Evolutionary conservation across 2,888 invertebrate genomes (phyloP).

Genomic region (Philereme transversata): DNA sequence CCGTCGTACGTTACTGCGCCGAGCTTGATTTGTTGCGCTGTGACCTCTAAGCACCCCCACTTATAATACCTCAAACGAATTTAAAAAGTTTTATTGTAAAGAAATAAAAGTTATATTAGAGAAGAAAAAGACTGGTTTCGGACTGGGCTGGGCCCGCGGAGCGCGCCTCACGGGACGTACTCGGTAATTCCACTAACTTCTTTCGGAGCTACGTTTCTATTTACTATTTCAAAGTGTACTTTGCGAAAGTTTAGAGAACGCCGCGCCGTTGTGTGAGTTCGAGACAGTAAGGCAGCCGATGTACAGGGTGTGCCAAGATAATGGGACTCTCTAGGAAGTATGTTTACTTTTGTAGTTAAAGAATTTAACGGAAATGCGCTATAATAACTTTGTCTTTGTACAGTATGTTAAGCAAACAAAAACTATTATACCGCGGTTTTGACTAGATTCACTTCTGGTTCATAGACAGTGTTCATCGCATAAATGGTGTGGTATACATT

Average conservation of each 20-base stretch:
- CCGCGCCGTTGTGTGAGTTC: constrained; percentile 17
- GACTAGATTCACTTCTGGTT: too few species aligned
- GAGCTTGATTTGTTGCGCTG: constrained; percentile 26
- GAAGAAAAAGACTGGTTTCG: constrained; percentile 7
- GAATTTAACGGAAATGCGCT: too few species aligned
- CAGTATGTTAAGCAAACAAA: too few species aligned
- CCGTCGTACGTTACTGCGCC: constrained; percentile 15
- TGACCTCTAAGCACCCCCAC: constrained; percentile 1
- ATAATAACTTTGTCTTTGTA: too few species aligned
- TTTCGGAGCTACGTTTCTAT: constrained; percentile 14
- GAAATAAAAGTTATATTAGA: constrained; percentile 20
- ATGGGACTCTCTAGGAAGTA: too few species aligned
- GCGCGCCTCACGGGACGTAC: constrained; percentile 12
- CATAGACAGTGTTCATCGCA: too few species aligned
- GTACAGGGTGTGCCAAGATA: too few species aligned
- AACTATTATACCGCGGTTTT: too few species aligned
- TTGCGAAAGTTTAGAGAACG: constrained; percentile 17
- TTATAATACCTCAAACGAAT: constrained; percentile 3
- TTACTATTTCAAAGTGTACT: constrained; percentile 7
- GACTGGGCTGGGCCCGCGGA: not conserved
- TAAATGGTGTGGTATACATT: too few species aligned
- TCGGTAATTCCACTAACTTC: constrained; percentile 16
- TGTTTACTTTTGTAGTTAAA: too few species aligned
- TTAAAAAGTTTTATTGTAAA: constrained; percentile 15
- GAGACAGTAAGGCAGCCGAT: too few species aligned